phyloP scores from a whole-genome alignment of 2,113 vertebrate genomes.

The Oxyruncus cristatus region DNA sequence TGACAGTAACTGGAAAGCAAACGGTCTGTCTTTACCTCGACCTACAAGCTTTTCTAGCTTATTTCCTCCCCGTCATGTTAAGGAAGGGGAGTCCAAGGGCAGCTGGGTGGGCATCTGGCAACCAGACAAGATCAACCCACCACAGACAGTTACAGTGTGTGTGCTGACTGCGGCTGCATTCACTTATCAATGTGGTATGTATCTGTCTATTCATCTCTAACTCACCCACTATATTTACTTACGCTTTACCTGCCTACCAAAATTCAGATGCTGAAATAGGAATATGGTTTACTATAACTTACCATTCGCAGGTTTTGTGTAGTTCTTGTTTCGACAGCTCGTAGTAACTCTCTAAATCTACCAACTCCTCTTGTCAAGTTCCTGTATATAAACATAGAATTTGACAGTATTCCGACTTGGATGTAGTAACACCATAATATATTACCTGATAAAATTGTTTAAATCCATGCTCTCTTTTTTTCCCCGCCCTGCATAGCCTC shows the following conservation, averaged over 20 bases:
- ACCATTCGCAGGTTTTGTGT: conserved; percentile 98
- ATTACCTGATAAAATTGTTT: not conserved
- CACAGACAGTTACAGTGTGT: not conserved
- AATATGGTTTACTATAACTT: conserved; percentile 46
- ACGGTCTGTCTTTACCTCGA: not conserved
- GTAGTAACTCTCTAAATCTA: conserved; percentile 94
- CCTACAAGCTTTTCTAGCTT: not conserved
- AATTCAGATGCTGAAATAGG: not conserved
- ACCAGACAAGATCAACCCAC: not conserved
- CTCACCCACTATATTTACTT: not conserved
- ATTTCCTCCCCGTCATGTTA: not conserved
- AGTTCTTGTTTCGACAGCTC: conserved; percentile 94
- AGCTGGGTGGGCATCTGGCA: not conserved
- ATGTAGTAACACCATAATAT: not conserved
- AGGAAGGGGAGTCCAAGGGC: not conserved
- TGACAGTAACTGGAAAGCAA: not conserved
- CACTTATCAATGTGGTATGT: not conserved
- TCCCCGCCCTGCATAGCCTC: not conserved
- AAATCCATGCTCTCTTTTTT: not conserved
- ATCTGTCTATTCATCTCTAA: not conserved
- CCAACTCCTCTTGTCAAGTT: conserved; percentile 95
- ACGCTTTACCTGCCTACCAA: not conserved
- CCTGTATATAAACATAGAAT: conserved; percentile 77
- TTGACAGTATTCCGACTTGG: conserved; percentile 60
- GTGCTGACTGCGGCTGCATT: not conserved